Evolutionary conservation across 1,140 invertebrate genomes (phyloP), one percentile per base, ranked within the genome.

Genomic region (Eriosoma lanigerum): DNA sequence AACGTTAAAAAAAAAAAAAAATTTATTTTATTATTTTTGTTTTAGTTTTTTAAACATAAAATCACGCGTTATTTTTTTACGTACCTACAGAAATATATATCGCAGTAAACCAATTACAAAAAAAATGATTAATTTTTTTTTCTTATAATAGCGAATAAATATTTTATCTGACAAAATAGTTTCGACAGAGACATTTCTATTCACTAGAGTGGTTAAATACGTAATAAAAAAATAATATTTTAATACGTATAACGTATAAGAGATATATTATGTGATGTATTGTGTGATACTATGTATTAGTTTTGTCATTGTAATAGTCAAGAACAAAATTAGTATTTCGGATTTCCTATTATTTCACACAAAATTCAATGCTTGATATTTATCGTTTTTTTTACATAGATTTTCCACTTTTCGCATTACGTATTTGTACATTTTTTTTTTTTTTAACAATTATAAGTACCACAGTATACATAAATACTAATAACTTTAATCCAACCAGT

Each of bases 401-500:
- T 46, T 68, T 68, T 24, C 1, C 13, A 21, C 12, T 68, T 68
- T 68, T 68, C 10, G 46, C n/a, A 4, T 24, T 68, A 68, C 24
- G 24, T n/a, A 8, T 54, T 19, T 52, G n/a, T n/a, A n/a, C n/a
- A n/a, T n/a, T n/a, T n/a, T n/a, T n/a, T n/a, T n/a, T n/a, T n/a
- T n/a, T n/a, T n/a, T n/a, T n/a, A n/a, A n/a, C n/a, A 3, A 2
- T 19, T 52, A 52, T 52, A 3, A 1, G 48, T 50, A 50, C 8
- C 1, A 8, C 1, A 2, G 48, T 50, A 19, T n/a, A 3, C n/a
- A n/a, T 38, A n/a, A 75, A 75, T 75, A 75, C 52, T 56, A 44
- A 75, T 75, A 75, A 75, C 52, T 75, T 75, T 75, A 21, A 75
- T 38, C 32, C 72, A n/a, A n/a, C n/a, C n/a, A n/a, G n/a, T n/a